Evolutionary conservation across 92 coral and sea anemone species (phyloP).

Genomic region (Pocillopora grandis): DNA sequence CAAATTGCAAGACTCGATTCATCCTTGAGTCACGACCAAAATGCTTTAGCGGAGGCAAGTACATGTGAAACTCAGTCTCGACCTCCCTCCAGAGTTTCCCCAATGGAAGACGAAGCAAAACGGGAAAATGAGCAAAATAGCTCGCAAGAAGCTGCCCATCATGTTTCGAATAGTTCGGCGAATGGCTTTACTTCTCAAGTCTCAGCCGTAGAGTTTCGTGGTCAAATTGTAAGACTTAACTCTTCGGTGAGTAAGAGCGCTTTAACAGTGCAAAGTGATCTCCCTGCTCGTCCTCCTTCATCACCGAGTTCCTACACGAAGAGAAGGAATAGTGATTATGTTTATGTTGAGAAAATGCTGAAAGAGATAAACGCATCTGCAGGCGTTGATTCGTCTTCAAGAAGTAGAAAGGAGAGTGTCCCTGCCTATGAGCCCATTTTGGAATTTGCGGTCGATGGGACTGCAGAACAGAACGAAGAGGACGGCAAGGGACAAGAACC

Average conservation of each 20-base stretch:
- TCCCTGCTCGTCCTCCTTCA: background rate
- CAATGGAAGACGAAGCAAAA: slow-evolving; percentile 14
- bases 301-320: slow-evolving; percentile 9
- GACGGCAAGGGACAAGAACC: background rate
- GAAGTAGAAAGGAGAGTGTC: slow-evolving; percentile 4
- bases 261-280: slow-evolving; percentile 7
- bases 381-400: background rate
- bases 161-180: background rate
- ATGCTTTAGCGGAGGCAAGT: background rate
- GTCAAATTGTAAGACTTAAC: background rate
- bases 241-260: background rate
- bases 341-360: slow-evolving; percentile 27
- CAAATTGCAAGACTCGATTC: background rate
- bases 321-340: slow-evolving; percentile 29
- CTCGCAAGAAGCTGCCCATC: background rate
- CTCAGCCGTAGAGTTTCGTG: slow-evolving; percentile 19
- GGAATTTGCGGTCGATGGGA: slow-evolving; percentile 8
- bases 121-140: background rate
- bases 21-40: background rate
- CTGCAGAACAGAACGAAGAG: background rate
- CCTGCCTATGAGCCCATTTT: slow-evolving; percentile 21
- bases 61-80: slow-evolving; percentile 1
- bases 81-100: slow-evolving; percentile 16
- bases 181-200: background rate
- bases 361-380: slow-evolving; percentile 5